Percentiles rank a stretch among this genome's conserved stretches.
These are phyloP conservation scores for Sinopyrophorus schimmeli DNA, from an alignment of 2,888 invertebrate species.

Conservation along the genomic window DNA sequence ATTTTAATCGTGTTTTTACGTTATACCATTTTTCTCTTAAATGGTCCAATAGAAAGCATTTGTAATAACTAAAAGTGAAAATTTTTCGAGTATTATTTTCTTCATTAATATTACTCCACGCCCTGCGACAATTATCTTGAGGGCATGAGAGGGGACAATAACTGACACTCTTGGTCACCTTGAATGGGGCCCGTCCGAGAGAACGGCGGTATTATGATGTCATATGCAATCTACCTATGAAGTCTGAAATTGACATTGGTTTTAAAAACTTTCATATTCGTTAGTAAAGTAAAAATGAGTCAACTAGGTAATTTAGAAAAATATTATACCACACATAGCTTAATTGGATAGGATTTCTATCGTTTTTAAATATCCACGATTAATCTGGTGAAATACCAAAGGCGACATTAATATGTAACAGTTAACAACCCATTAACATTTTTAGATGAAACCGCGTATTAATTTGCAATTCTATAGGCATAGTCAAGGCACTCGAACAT, in stretches of 20 bases:
- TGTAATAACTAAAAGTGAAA: too few relatives aligned
- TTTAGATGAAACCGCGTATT: constrained; percentile 4
- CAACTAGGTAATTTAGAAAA: too few relatives aligned
- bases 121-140: constrained; percentile 41
- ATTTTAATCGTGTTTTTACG: too few relatives aligned
- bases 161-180: constrained; percentile 39
- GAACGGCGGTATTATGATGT: constrained; percentile 37
- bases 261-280: background rate
- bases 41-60: too few relatives aligned
- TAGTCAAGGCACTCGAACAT: constrained; percentile 10
- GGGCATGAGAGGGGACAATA: constrained; percentile 32
- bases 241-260: constrained; percentile 8
- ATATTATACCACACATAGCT: too few relatives aligned
- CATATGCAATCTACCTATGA: constrained; percentile 31
- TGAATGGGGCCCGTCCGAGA: constrained; percentile 39
- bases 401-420: constrained; percentile 36
- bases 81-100: too few relatives aligned
- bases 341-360: too few relatives aligned
- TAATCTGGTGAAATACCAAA: too few relatives aligned
- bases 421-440: constrained; percentile 11
- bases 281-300: too few relatives aligned
- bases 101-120: constrained; percentile 23
- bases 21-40: too few relatives aligned
- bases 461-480: constrained; percentile 28
- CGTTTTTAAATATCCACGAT: too few relatives aligned